Evolutionary conservation across 2,888 invertebrate genomes (phyloP), one percentile per base, ranked within the genome.

Genomic region (Malachius bipustulatus): DNA sequence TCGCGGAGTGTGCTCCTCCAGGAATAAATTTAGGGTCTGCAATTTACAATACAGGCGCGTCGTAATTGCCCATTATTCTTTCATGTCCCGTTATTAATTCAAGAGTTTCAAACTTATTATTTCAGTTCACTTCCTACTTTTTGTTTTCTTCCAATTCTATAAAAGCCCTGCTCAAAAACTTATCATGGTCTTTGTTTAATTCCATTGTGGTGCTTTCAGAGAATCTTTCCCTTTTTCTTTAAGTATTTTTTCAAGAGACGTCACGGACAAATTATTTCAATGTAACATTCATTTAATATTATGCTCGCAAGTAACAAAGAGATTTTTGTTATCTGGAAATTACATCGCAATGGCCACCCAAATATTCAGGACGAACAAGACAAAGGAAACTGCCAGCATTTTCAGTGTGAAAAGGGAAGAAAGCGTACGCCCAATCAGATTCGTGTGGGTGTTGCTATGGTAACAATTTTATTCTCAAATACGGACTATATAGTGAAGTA

Each of bases 361-460:
- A 19, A 19, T n/a, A n/a, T n/a, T 8, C 6, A 6, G 24, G n/a
- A 19, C 24, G n/a, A n/a, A n/a, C 24, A 19, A 19, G 24, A 19
- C 24, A 19, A 19, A 19, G 24, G n/a, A 19, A n/a, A 19, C 24
- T 19, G 24, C n/a, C 24, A 19, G 6, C 6, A 19, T 19, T 19
- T 19, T n/a, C 24, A 19, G 24, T 19, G 24, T 19, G 24, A 19
- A 19, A 19, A 19, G 24, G 24, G 24, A 19, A 19, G 24, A 19
- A 19, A 19, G n/a, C n/a, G n/a, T 19, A 19, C 24, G 24, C n/a
- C 24, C 24, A 19, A 19, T 19, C 24, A 19, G 6, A n/a, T 19
- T 19, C 24, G 24, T 14, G 48, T 50, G 43, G 55, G 56, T 48
- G 57, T 57, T 56, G 52, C 56, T 46, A 56, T 57, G 56, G 51